Evolutionary conservation across 2,888 invertebrate species (phyloP), one percentile per base, ranked within the genome.

Genomic region (Heterodera filipjevi): DNA sequence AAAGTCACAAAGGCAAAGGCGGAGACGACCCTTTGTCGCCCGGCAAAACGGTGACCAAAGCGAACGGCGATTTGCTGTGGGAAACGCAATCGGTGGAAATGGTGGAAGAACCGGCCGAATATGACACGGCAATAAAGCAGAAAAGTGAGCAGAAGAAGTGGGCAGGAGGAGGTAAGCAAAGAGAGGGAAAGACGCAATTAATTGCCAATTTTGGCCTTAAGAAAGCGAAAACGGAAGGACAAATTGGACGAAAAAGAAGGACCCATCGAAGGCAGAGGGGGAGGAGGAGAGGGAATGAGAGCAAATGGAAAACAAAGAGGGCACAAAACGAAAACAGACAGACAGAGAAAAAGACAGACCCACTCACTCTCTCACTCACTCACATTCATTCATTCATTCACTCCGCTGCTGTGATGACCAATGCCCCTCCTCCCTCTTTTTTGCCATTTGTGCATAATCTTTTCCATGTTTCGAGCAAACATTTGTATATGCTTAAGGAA

Each of bases 1-100:
- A n/a, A 59, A 59, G 22, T 22, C 19, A 6, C 53, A 53, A 27
- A 6, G 59, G 10, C 27, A 59, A 59, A 59, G 59, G 59, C 59
- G 27, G n/a, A 27, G 59, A 59, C 59, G 59, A 59, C 10, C 59
- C 27, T n/a, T 27, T 59, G 59, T 27, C 59, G 27, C 59, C 59
- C n/a, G 59, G 59, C 59, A 59, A 59, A 59, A 59, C 59, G n/a
- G 59, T 59, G 59, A 59, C 59, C 27, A 59, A 59, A 59, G 2
- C 59, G 22, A 59, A 59, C 59, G 59, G 59, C 27, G 59, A 59
- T 10, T 59, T 59, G 59, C 12, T 59, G 10, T 59, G 59, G 59
- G 59, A 59, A 6, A 22, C 59, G n/a, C 10, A 27, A 22, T 59
- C 59, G 27, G 27, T 59, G 12, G 59, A 59, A 2, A 10, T 59